A percentile compares a stretch with the other conserved stretches of the same genome.
phyloP scores from a whole-genome alignment of 2,797 vertebrate species.

The Semotilus atromaculatus region DNA sequence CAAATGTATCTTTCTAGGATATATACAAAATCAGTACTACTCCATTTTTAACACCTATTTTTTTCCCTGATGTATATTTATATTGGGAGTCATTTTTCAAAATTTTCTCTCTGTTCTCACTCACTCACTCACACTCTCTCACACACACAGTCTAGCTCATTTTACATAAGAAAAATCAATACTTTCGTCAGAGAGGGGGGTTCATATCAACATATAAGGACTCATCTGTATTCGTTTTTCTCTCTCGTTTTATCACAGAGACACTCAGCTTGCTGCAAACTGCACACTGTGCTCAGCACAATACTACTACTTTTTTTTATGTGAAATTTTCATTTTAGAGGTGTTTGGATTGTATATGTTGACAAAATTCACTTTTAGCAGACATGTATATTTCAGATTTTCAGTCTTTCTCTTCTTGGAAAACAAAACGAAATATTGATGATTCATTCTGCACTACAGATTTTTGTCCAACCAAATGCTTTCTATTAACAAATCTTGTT shows the following conservation, averaged over 20 bases:
- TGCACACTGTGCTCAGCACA: background rate
- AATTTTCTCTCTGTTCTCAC: constrained; percentile 2
- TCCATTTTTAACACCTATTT: background rate
- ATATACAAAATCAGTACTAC: constrained; percentile 14
- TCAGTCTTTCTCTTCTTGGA: background rate
- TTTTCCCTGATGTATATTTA: background rate
- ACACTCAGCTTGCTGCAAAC: constrained; percentile 9
- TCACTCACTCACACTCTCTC: constrained; percentile 54
- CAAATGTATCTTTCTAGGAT: constrained; percentile 45
- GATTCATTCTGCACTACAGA: background rate
- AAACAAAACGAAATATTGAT: background rate
- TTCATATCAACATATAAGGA: constrained; percentile 38
- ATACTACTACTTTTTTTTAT: background rate
- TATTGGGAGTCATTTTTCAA: constrained; percentile 21
- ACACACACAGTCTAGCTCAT: constrained; percentile 26
- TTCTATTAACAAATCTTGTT: background rate
- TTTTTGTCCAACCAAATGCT: background rate
- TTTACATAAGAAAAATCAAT: constrained; percentile 48
- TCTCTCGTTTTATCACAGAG: constrained; percentile 4
- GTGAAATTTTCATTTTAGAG: background rate
- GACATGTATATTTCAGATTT: background rate
- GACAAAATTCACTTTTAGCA: background rate
- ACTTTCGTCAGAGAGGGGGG: constrained; percentile 8
- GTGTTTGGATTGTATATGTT: background rate
- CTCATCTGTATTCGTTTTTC: constrained; percentile 22